A percentile compares a stretch with the other conserved stretches of the same genome.
These are phyloP conservation scores for Monarcha castaneiventris DNA, from an alignment of 2,113 vertebrate genomes.

Conservation along the genomic window DNA sequence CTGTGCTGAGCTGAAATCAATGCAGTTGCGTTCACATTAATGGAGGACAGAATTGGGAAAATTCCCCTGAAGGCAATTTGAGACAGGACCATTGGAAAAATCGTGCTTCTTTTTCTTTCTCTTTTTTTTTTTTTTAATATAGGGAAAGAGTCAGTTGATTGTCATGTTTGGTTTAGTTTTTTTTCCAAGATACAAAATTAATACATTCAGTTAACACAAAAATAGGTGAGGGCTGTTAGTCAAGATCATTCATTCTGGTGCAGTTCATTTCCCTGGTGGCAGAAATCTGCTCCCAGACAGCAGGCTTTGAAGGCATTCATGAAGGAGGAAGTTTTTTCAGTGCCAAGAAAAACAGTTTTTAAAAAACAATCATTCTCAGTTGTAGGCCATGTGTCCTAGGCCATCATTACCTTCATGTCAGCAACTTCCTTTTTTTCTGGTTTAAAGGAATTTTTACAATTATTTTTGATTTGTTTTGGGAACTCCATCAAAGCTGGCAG, in stretches of 20 bases:
- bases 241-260: background rate
- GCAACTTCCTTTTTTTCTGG: background rate
- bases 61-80: background rate
- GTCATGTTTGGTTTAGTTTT: background rate
- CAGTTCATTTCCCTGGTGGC: background rate
- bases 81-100: background rate
- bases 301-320: background rate
- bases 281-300: background rate
- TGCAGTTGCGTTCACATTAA: background rate
- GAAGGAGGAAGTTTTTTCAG: background rate
- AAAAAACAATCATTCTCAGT: background rate
- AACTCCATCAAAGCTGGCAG: conserved; percentile 17
- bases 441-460: background rate
- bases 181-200: background rate
- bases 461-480: conserved; percentile 7
- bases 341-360: background rate
- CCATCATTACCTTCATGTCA: background rate
- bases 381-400: background rate
- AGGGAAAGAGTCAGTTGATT: background rate
- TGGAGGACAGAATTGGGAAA: background rate
- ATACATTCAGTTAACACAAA: background rate
- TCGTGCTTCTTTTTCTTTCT: background rate
- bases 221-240: background rate
- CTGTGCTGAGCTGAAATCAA: background rate
- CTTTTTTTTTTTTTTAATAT: background rate